These are phyloP conservation scores for Drosophila vallismaia DNA, from an alignment of 2,888 invertebrate genomes.

Conservation along the genomic window DNA sequence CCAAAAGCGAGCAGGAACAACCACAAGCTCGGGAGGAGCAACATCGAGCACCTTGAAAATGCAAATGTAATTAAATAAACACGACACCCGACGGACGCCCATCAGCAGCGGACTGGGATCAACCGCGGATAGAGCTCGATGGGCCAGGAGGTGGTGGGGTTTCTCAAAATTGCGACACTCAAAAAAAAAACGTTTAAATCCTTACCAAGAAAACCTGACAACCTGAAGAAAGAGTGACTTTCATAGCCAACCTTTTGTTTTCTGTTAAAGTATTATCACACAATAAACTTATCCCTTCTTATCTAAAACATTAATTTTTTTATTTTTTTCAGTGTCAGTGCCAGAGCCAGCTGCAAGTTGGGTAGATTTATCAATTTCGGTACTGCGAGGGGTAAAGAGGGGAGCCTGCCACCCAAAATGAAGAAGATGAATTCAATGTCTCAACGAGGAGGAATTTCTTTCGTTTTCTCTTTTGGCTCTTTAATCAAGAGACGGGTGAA, in stretches of 20 bases:
- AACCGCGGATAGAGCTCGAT: slow-evolving; percentile 21
- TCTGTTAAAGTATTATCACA: no score
- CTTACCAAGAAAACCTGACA: not conserved
- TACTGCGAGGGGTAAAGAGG: slow-evolving; percentile 3
- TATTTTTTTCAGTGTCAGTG: not conserved
- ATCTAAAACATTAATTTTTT: not conserved
- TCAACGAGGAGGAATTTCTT: slow-evolving; percentile 27
- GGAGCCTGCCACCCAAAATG: slow-evolving; percentile 29
- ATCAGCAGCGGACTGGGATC: slow-evolving; percentile 16
- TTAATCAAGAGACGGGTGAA: slow-evolving; percentile 13
- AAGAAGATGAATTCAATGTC: slow-evolving; percentile 65
- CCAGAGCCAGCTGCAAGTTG: slow-evolving; percentile 7
- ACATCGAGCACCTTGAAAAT: slow-evolving; percentile 58
- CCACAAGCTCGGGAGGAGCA: slow-evolving; percentile 25
- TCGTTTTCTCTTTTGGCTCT: slow-evolving; percentile 16
- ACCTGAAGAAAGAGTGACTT: no score
- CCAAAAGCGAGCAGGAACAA: slow-evolving; percentile 34
- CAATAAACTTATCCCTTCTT: not conserved
- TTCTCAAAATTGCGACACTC: slow-evolving; percentile 2
- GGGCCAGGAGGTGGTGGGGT: not conserved
- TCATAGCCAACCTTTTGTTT: no score
- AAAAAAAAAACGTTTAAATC: not conserved
- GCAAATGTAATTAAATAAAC: slow-evolving; percentile 69
- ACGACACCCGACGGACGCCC: slow-evolving; percentile 22
- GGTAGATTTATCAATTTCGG: slow-evolving; percentile 29